Base-by-base conservation (phyloP, 2,113 vertebrate species). In the Tricholaema leucomelas region DNA sequence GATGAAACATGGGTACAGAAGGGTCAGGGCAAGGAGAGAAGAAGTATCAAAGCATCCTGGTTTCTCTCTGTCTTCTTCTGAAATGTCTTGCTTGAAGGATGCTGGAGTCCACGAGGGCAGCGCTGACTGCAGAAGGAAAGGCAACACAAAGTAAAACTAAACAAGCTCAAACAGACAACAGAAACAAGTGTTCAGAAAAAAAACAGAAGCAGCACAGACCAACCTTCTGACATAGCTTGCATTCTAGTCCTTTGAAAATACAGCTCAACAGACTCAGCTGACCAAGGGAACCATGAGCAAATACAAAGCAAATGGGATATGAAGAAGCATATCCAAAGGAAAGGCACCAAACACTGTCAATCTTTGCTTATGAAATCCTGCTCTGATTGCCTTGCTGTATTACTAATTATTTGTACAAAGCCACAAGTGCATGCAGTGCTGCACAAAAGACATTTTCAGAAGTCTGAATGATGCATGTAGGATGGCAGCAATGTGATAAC, bases 71-170 rank as follows among this genome's bases (percentile, higher is more conserved):
- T 71, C 81, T 90, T 96, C 95, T 97, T 97, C 93, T 27, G 94
- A 96, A 96, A 96, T 44, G 78, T 95, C 96, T 98, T 98, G 97
- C 97, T 97, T 97, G 98, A 94, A 97, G 96, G 94, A 90, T 74
- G 93, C 30, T 44, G 75, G 84, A 93, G 95, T 97, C 94, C 94
- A 95, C 7, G 42, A 87, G 96, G 94, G 87, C 56, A 95, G 92
- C 87, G 66, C 81, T 81, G 95, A 97, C 97, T 98, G 97, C 88
- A 96, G 96, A 97, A 74, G 97, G 91, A 98, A 98, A 98, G 92
- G 96, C 95, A 97, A 97, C 5, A 92, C 96, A 97, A 97, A 96
- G 92, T 97, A 97, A 97, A 97, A 97, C 97, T 96, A 97, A 97
- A 95, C 12, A 66, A 66, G 38, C 15, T 15, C 36, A 61, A 33